phyloP scores from a whole-genome alignment of 2,113 vertebrate species.

The Drymodes brunneopygia region DNA sequence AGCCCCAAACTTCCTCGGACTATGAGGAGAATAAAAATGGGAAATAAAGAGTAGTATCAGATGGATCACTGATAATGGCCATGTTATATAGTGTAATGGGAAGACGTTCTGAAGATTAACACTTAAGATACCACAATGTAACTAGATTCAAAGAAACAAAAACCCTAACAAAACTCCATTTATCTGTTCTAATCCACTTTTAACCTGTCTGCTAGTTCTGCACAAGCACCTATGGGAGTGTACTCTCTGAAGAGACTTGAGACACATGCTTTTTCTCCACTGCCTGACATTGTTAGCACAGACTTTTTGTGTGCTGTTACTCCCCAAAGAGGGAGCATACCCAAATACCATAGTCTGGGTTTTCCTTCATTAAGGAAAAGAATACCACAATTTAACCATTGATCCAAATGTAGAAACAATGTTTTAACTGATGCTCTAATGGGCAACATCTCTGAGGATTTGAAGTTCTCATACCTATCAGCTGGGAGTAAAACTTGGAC shows the following conservation, averaged over 20 bases:
- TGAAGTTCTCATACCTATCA: conserved; percentile 73
- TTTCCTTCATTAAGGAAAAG: not conserved
- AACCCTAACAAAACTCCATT: not conserved
- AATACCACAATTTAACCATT: not conserved
- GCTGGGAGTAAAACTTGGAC: conserved; percentile 87
- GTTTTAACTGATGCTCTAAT: not conserved
- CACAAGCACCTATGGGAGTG: accelerated
- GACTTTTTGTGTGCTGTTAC: not conserved
- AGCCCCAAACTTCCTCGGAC: conserved; percentile 74
- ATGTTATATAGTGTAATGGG: accelerated
- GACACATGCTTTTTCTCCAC: not conserved
- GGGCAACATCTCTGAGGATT: not conserved
- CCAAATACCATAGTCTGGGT: not conserved
- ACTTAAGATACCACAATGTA: not conserved
- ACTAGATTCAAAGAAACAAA: not conserved
- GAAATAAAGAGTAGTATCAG: not conserved
- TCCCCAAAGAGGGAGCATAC: not conserved
- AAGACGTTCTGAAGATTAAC: not conserved
- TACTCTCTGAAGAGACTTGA: not conserved
- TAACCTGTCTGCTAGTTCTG: not conserved
- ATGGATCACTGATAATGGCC: not conserved
- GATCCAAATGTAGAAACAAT: not conserved
- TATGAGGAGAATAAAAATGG: conserved; percentile 50
- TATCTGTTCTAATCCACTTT: not conserved
- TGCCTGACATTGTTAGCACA: not conserved